Evolutionary conservation across 2,113 vertebrate genomes (phyloP).

Genomic region (Cavia porcellus): DNA sequence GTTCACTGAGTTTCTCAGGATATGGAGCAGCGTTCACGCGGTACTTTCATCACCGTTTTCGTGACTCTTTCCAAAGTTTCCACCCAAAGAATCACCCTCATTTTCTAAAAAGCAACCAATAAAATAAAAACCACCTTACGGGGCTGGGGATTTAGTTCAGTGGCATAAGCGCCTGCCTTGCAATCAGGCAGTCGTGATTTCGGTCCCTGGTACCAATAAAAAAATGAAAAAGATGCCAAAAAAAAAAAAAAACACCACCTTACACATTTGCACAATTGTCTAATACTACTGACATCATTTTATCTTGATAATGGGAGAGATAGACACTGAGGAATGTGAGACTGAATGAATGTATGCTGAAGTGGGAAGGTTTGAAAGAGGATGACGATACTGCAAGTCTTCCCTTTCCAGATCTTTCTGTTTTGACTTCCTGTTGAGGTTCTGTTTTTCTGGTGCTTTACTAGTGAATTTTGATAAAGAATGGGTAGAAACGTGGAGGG

Average conservation of each 20-base stretch:
- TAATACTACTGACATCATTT: neutral
- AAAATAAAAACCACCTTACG: neutral
- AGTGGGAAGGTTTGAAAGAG: neutral
- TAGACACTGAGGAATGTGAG: rapidly evolving
- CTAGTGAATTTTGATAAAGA: neutral
- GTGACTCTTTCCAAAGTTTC: neutral
- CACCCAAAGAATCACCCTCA: neutral
- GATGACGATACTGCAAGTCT: rapidly evolving
- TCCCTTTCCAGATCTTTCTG: neutral
- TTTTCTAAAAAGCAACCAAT: neutral
- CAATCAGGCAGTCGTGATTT: no score
- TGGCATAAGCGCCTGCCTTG: no score
- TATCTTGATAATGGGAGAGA: neutral
- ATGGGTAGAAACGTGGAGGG: neutral
- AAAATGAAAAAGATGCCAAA: no score
- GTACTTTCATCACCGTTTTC: neutral
- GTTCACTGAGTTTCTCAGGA: neutral
- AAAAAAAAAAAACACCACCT: neutral
- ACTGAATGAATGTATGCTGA: neutral
- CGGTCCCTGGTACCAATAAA: no score
- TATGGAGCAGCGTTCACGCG: rapidly evolving
- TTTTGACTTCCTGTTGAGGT: neutral
- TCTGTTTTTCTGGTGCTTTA: neutral
- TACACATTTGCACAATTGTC: neutral
- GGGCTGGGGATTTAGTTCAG: no score